phyloP scores from a whole-genome alignment of 2,113 vertebrate species.

The Vireo altiloquus region DNA sequence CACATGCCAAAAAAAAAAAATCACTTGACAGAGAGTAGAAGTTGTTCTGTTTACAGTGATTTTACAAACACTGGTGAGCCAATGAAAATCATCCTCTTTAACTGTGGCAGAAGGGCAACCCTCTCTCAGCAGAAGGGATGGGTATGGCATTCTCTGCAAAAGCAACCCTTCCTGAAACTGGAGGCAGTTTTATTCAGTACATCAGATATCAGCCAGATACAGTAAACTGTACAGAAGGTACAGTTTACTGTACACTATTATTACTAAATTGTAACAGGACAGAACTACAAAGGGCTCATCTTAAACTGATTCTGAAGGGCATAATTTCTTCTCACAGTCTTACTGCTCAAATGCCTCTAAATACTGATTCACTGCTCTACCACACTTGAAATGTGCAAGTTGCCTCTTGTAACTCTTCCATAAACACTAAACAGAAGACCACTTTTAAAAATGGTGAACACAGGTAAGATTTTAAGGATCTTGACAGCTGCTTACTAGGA shows the following conservation, averaged over 20 bases:
- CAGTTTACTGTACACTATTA: conserved; percentile 64
- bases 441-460: conserved; percentile 40
- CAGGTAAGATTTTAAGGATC: conserved; percentile 55
- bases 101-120: background rate
- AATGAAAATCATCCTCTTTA: background rate
- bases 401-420: conserved; percentile 50
- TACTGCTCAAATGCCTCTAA: conserved; percentile 13
- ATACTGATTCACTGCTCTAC: conserved; percentile 56
- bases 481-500: conserved; percentile 5
- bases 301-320: conserved; percentile 50
- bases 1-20: background rate
- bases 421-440: conserved; percentile 61
- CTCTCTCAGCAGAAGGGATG: background rate
- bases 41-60: background rate
- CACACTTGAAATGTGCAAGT: conserved; percentile 39
- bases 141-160: background rate
- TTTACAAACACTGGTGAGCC: background rate
- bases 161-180: background rate
- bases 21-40: background rate
- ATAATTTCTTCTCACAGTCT: background rate
- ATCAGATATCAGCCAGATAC: conserved; percentile 37
- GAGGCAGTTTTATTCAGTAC: conserved; percentile 6
- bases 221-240: conserved; percentile 29
- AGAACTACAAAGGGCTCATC: conserved; percentile 36
- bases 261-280: conserved; percentile 20